Evolutionary conservation across 2,888 invertebrate genomes (phyloP), one percentile per base, ranked within the genome.

Genomic region (Orchestes rusci): DNA sequence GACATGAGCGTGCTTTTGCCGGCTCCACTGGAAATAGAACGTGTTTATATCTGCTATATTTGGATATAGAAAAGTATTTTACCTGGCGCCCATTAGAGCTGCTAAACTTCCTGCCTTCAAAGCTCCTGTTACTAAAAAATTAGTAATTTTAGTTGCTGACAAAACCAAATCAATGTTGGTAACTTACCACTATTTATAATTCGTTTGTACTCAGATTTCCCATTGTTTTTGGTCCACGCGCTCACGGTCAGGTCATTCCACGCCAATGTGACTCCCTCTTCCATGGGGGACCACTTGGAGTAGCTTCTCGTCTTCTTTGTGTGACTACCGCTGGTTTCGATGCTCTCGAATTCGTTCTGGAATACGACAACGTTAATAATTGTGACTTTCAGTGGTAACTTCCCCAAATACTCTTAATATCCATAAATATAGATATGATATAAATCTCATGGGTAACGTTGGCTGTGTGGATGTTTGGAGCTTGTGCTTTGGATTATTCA

Each of bases 1-100:
- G 84, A 77, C 85, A 93, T 85, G 36, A 93, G 68, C 0, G 92
- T 90, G 48, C 87, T 90, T 71, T 93, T 93, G 1, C 93, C 93
- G 10, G 90, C 85, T 10, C 93, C 93, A 67, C 86, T 86, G 37
- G 7, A 39, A 43, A 27, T 4, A 33, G 16, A 16, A 16, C 4
- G 16, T 33, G 7, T 16, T 33, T 33, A 23, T 23, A 23, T n/a
- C n/a, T n/a, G n/a, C n/a, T n/a, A n/a, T n/a, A n/a, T n/a, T n/a
- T n/a, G n/a, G n/a, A n/a, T n/a, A n/a, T n/a, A n/a, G n/a, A n/a
- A n/a, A n/a, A n/a, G 20, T 39, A 18, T 15, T 71, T 72, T 70
- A 87, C 88, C 87, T 84, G 50, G 86, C 80, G 45, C 90, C 90
- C 80, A 91, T 84, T 47, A 91, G 69, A 1, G 90, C 90, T 49